These are phyloP conservation scores for Dryobates pubescens DNA, from an alignment of 2,797 vertebrate genomes.

Conservation along the genomic window DNA sequence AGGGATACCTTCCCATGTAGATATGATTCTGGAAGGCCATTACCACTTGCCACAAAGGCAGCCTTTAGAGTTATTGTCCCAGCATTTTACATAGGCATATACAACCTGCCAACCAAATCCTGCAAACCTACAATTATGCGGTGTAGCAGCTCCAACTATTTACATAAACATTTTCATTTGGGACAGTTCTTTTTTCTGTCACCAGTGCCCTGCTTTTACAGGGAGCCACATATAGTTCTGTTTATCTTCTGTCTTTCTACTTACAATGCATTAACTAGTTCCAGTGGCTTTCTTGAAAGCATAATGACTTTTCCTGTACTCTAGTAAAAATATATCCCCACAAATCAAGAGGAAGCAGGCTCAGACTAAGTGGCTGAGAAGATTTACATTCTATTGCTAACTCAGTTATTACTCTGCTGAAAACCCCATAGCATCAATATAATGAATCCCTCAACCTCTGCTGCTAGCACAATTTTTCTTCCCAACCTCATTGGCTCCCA, in stretches of 20 bases:
- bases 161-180: not conserved
- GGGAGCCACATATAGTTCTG: constrained; percentile 30
- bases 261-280: constrained; percentile 74
- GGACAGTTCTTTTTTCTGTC: not conserved
- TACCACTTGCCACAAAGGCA: not conserved
- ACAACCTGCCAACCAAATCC: not conserved
- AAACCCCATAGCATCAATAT: constrained; percentile 84
- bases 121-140: not conserved
- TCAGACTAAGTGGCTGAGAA: constrained; percentile 81
- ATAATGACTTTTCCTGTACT: constrained; percentile 82
- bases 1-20: not conserved
- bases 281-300: constrained; percentile 75
- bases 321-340: constrained; percentile 82
- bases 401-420: constrained; percentile 84
- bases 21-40: not conserved
- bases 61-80: not conserved
- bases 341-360: constrained; percentile 83
- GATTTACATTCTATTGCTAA: constrained; percentile 86
- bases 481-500: constrained; percentile 82
- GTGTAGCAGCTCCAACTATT: not conserved
- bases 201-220: not conserved
- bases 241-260: constrained; percentile 57
- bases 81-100: not conserved
- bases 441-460: constrained; percentile 86
- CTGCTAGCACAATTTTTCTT: constrained; percentile 82